Evolutionary conservation across 1,140 invertebrate species (phyloP).

Genomic region (Ostrea denselamellosa): DNA sequence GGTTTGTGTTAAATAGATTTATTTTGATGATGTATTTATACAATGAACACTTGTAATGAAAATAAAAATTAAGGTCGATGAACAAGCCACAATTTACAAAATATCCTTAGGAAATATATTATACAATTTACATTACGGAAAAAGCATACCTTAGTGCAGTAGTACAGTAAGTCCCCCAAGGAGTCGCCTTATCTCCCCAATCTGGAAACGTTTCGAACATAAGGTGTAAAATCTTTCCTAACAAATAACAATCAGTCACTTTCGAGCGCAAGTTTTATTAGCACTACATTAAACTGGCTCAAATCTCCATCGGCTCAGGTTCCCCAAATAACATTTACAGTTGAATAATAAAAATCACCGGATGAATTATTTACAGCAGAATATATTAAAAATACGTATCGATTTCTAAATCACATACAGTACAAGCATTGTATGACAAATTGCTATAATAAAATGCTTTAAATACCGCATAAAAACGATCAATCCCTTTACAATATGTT

Average conservation of each 20-base stretch:
- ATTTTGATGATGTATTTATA: too few species aligned
- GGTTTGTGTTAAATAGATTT: too few species aligned
- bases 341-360: not conserved
- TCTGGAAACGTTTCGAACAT: not conserved
- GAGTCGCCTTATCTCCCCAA: not conserved
- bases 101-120: too few species aligned
- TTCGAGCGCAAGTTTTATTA: not conserved
- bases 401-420: not conserved
- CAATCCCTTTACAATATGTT: not conserved
- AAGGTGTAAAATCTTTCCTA: slow-evolving; percentile 13
- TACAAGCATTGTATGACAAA: not conserved
- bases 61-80: too few species aligned
- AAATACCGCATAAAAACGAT: slow-evolving; percentile 13
- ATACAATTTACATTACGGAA: too few species aligned
- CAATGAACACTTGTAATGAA: too few species aligned
- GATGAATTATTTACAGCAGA: slow-evolving; percentile 28
- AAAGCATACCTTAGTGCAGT: too few species aligned
- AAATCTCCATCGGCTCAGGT: not conserved
- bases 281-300: too few species aligned
- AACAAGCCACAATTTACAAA: too few species aligned
- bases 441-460: not conserved
- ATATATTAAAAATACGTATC: slow-evolving; percentile 5
- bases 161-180: too few species aligned
- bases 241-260: slow-evolving; percentile 17
- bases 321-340: slow-evolving; percentile 18